These are phyloP conservation scores for Ericerus pela DNA, from an alignment of 1,140 invertebrate genomes.

Conservation along the genomic window DNA sequence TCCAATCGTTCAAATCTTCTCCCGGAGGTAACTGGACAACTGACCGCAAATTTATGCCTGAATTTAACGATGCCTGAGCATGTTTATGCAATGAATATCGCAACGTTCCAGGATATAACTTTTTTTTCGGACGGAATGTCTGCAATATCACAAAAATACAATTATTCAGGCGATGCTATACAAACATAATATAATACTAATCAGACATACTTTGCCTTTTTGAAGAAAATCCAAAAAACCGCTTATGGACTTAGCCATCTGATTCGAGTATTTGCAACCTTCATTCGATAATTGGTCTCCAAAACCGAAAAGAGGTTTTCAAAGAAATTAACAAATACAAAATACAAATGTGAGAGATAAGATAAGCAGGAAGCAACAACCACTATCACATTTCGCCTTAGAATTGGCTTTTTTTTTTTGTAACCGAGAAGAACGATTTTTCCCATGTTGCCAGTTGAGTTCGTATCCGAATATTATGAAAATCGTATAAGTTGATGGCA, in stretches of 20 bases:
- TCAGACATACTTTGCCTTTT: conserved; percentile 52
- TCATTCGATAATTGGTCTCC: too few species aligned
- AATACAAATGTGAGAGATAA: too few species aligned
- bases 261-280: too few species aligned
- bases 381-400: too few species aligned
- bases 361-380: too few species aligned
- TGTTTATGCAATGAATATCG: conserved; percentile 86
- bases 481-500: too few species aligned
- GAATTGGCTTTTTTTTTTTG: too few species aligned
- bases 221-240: conserved; percentile 67
- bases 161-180: conserved; percentile 11
- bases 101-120: conserved; percentile 77
- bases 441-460: too few species aligned
- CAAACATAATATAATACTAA: background rate
- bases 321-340: too few species aligned
- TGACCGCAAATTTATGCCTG: conserved; percentile 76
- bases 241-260: conserved; percentile 38
- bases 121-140: conserved; percentile 83
- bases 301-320: too few species aligned
- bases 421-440: too few species aligned
- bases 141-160: conserved; percentile 30
- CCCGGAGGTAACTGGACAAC: conserved; percentile 72
- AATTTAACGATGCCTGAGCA: conserved; percentile 81
- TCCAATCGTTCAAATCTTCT: conserved; percentile 86
- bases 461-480: too few species aligned